Evolutionary conservation across 1,140 invertebrate species (phyloP), one percentile per base, ranked within the genome.

Genomic region (Archivesica marissinica): DNA sequence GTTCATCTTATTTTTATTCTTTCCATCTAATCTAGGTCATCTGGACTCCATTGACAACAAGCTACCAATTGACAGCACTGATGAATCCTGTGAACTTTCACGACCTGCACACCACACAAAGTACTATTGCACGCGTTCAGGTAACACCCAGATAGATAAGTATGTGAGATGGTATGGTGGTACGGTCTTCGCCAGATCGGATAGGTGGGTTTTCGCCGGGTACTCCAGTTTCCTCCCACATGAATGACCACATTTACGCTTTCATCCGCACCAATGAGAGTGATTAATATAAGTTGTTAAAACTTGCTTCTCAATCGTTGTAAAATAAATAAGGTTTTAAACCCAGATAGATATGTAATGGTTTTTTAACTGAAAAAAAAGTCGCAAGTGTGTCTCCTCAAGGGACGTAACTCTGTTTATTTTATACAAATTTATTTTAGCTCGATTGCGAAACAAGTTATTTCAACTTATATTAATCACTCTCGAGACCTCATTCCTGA

Each of bases 81-180:
- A 52, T 17, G 38, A 39, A 39, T 0, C 44, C 0, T 64, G 75
- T 38, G 47, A 76, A 64, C 28, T 83, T 78, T 35, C 78, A 96
- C 77, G 99, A 98, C 92, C 99, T 99, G 92, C 95, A 97, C 97
- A 15, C 98, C 97, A 61, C 15, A 39, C 30, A 11, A 9, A 41
- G 3, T 47, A 56, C 17, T 80, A 44, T 15, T 75, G 68, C 41
- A 44, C 33, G 33, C 41, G 20, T 9, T 17, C 33, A 47, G 70
- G 66, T 50, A 54, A 52, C 2, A n/a, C n/a, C 25, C 50, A 52
- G 44, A 47, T 17, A 47, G 44, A 47, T 17, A 47, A 47, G n/a
- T n/a, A n/a, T 47, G 7, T 47, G 7, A 7, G 17, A 47, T 9
- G 41, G 7, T 47, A 9, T 47, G 17, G 7, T 9, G 7, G 17